phyloP scores from a whole-genome alignment of 2,888 invertebrate genomes.

The Spilosoma lubricipeda region DNA sequence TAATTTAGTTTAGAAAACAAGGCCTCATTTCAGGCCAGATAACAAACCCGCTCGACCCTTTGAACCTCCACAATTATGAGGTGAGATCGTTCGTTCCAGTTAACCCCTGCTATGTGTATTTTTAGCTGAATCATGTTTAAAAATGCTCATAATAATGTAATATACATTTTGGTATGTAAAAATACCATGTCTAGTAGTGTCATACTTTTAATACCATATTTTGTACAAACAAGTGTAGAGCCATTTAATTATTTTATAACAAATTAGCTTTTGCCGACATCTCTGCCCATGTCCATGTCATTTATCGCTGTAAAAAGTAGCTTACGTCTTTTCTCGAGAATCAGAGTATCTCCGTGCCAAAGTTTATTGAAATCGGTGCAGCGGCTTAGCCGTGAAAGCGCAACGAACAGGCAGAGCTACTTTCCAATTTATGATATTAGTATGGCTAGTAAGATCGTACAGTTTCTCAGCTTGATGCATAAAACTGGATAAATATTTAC shows the following conservation, averaged over 20 bases:
- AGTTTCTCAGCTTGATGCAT: neutral
- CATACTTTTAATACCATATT: neutral
- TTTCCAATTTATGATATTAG: too few species aligned
- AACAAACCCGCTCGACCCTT: conserved; percentile 38
- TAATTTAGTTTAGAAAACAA: conserved; percentile 29
- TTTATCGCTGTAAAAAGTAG: too few species aligned
- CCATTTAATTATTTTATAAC: too few species aligned
- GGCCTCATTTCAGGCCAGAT: conserved; percentile 22
- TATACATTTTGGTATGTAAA: neutral
- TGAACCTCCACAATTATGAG: conserved; percentile 44
- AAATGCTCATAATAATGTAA: conserved; percentile 1
- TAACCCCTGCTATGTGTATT: conserved; percentile 40
- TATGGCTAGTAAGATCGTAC: too few species aligned
- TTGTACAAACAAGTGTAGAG: too few species aligned
- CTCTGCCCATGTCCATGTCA: too few species aligned
- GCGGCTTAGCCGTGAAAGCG: too few species aligned
- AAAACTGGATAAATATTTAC: neutral
- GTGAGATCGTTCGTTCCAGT: conserved; percentile 33
- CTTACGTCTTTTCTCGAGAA: too few species aligned
- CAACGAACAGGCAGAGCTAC: too few species aligned
- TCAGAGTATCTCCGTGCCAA: too few species aligned
- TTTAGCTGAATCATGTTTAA: conserved; percentile 20
- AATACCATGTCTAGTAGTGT: neutral
- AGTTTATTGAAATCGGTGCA: too few species aligned
- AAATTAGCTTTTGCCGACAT: too few species aligned